Evolutionary conservation across 2,888 invertebrate species (phyloP), one percentile per base, ranked within the genome.

Genomic region (Eupithecia vulgata): DNA sequence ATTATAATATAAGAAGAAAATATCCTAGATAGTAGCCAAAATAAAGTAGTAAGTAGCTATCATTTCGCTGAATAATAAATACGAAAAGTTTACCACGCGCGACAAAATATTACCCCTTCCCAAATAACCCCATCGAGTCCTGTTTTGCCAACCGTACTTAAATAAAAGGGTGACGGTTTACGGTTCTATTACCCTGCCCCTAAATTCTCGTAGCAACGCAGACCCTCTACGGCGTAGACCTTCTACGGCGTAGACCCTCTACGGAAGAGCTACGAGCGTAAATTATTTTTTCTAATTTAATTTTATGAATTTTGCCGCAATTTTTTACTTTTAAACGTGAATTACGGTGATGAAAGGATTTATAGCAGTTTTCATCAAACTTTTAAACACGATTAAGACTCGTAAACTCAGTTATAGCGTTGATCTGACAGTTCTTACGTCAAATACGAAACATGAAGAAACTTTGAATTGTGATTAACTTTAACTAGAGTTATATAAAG

Each of bases 201-300:
- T 17, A 71, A 74, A 75, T 72, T 64, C 67, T 45, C 59, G 61
- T 61, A 61, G 34, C 17, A 61, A 17, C 70, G 66, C 48, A 70
- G 71, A 74, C 62, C 70, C 59, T 68, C 74, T 71, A 75, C 71
- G 74, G 30, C 71, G 69, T 71, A 74, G 71, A 30, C 34, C 61
- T 62, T 67, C 72, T 75, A 75, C 75, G 67, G 13, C 71, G 69
- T 71, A 74, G 71, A 30, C 34, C 61, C 67, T 67, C 72, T 75
- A 75, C 75, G 67, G 13, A n/a, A 35, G 70, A 52, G 52, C 72
- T 59, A 67, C 71, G 68, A 45, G 30, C 57, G 34, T 13, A 67
- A 75, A 67, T 75, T 59, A 62, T 71, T 67, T 74, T 74, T 74
- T 52, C 35, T 74, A 69, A 71, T 71, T 69, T 68, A 74, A 71